These are phyloP conservation scores for Caerostris extrusa DNA, from an alignment of 1,140 invertebrate genomes.

Conservation along the genomic window DNA sequence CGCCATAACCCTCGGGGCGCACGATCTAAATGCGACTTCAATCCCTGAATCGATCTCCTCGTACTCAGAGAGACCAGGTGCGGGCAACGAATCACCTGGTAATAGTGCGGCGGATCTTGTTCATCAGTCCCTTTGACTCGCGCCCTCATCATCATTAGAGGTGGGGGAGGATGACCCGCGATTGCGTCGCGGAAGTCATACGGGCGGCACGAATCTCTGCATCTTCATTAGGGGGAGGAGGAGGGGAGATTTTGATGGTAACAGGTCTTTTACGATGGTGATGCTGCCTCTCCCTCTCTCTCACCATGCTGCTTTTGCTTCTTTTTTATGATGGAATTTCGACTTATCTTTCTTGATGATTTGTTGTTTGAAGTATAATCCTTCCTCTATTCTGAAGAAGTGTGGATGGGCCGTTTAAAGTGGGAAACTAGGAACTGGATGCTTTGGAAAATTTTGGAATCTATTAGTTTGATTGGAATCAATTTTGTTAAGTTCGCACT, in stretches of 20 bases:
- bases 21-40: conserved; percentile 39
- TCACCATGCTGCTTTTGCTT: too few species aligned
- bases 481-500: neutral
- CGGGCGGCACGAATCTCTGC: conserved; percentile 29
- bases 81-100: conserved; percentile 32
- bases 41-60: conserved; percentile 38
- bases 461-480: neutral
- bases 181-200: conserved; percentile 29
- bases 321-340: too few species aligned
- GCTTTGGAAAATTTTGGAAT: neutral
- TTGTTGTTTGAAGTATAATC: neutral
- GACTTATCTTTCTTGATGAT: neutral
- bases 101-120: conserved; percentile 21
- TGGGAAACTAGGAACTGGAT: neutral
- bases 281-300: neutral
- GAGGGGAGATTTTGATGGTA: neutral
- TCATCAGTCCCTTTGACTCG: conserved; percentile 19
- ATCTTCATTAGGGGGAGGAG: conserved; percentile 38
- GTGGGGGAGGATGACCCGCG: conserved; percentile 31
- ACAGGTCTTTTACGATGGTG: conserved; percentile 5
- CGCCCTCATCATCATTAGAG: conserved; percentile 26
- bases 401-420: neutral
- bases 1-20: neutral
- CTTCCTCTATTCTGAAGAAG: neutral
- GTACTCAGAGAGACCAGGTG: conserved; percentile 2